These are phyloP conservation scores for Melanaphis sacchari DNA, from an alignment of 1,140 invertebrate genomes.

Conservation along the genomic window DNA sequence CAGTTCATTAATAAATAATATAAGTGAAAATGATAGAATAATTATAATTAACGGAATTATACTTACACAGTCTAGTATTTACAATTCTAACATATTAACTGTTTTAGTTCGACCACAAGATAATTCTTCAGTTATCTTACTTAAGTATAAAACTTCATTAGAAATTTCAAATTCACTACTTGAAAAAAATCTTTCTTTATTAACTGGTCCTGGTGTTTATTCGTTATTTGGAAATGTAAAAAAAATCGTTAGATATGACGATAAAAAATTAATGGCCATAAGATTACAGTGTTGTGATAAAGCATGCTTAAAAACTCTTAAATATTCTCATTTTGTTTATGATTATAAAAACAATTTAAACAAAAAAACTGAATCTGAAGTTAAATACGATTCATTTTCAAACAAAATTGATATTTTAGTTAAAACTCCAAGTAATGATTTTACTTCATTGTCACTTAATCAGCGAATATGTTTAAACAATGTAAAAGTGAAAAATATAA, in stretches of 20 bases:
- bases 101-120: background rate
- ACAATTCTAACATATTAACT: background rate
- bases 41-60: background rate
- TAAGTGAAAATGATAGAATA: background rate
- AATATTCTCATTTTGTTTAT: background rate
- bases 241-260: background rate
- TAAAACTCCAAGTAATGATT: background rate
- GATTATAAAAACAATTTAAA: background rate
- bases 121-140: background rate
- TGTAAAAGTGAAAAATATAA: background rate
- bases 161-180: background rate
- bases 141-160: background rate
- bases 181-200: background rate
- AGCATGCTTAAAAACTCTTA: background rate
- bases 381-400: slow-evolving; percentile 22
- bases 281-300: background rate
- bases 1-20: background rate
- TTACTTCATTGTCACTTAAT: background rate
- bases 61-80: background rate
- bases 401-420: slow-evolving; percentile 25
- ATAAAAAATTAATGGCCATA: background rate
- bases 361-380: background rate
- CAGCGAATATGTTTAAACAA: slow-evolving; percentile 17
- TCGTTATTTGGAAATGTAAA: background rate
- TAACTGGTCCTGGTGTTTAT: background rate